Conservation (phyloP, 64 coral and sea anemone genomes). For the Exaiptasia diaphana region DNA sequence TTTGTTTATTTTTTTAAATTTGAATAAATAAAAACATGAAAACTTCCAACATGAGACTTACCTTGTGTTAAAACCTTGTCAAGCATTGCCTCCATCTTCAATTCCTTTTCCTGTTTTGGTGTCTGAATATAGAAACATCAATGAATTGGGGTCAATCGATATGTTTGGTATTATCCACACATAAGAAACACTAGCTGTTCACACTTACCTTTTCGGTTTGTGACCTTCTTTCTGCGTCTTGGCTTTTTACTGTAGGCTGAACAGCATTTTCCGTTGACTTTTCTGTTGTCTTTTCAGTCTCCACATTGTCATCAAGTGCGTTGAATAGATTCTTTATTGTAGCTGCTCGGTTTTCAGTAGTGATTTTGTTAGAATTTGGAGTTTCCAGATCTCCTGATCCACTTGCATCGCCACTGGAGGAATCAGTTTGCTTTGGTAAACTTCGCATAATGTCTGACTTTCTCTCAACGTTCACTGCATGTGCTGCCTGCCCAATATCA, state of each 20-base stretch:
- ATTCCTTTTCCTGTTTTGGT: neutral
- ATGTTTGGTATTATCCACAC: too few relatives aligned
- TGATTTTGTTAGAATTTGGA: neutral
- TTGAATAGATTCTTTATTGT: constrained; percentile 79
- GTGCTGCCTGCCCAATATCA: constrained; percentile 71
- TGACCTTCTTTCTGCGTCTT: neutral
- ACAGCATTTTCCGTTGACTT: too few relatives aligned
- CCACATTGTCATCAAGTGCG: neutral
- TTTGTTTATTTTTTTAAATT: too few relatives aligned
- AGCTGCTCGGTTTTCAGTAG: neutral
- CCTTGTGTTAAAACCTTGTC: constrained; percentile 88
- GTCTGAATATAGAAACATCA: too few relatives aligned
- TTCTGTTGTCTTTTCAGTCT: neutral
- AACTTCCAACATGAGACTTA: too few relatives aligned
- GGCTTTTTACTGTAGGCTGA: neutral
- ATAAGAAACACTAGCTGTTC: too few relatives aligned
- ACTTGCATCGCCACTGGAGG: neutral
- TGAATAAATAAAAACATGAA: too few relatives aligned
- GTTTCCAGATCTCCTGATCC: neutral
- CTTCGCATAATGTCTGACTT: constrained; percentile 77
- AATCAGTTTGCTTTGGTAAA: constrained; percentile 22
- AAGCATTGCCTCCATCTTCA: constrained; percentile 56
- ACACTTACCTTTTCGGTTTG: neutral
- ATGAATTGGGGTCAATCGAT: too few relatives aligned
- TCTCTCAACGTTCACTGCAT: constrained; percentile 49